phyloP scores from a whole-genome alignment of 2,113 vertebrate species.

The Oceanodroma tethys region DNA sequence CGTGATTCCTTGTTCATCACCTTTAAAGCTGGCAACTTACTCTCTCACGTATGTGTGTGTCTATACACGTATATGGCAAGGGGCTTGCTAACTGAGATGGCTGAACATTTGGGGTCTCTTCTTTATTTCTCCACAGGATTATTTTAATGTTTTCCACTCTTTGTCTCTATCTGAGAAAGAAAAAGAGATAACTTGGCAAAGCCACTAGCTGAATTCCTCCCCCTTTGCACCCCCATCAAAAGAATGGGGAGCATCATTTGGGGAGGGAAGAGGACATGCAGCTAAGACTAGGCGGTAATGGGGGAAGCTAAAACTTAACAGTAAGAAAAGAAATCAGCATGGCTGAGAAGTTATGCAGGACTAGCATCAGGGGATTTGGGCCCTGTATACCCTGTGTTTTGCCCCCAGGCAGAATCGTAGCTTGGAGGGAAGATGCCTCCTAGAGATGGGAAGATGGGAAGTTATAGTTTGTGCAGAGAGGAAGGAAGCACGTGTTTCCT shows the following conservation, averaged over 20 bases:
- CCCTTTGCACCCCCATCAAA: not conserved
- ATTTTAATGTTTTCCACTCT: not conserved
- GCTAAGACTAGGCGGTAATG: not conserved
- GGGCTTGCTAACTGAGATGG: not conserved
- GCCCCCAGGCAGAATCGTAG: not conserved
- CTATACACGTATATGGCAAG: not conserved
- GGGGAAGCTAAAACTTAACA: not conserved
- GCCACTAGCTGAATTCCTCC: not conserved
- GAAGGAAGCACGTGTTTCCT: conserved; percentile 36
- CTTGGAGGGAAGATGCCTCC: not conserved
- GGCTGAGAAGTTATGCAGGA: not conserved
- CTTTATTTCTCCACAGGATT: not conserved
- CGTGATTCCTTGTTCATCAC: not conserved
- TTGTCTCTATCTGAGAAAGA: not conserved
- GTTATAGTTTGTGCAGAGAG: not conserved
- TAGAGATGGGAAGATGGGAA: not conserved
- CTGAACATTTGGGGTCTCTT: not conserved
- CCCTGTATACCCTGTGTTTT: not conserved
- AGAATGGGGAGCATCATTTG: not conserved
- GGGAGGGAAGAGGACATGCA: not conserved
- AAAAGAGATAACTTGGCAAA: not conserved
- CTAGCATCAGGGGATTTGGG: not conserved
- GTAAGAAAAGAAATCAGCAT: not conserved
- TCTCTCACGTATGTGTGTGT: not conserved
- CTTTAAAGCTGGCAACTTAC: not conserved